Evolutionary conservation across 2,888 invertebrate species (phyloP), one percentile per base, ranked within the genome.

Genomic region (Leucoptera coffeella): DNA sequence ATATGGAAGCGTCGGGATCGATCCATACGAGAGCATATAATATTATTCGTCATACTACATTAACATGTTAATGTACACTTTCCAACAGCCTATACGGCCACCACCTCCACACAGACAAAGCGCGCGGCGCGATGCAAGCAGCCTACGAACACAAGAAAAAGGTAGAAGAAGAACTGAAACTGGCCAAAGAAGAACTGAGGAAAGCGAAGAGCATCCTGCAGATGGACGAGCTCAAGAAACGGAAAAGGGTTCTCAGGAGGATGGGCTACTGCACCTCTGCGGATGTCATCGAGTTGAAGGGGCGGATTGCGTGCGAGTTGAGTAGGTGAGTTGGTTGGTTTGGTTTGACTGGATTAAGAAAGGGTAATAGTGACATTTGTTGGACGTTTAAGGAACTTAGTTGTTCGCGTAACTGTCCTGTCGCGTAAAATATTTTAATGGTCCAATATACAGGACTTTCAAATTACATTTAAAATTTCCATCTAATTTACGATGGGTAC

Each of bases 261-360:
- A 69, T 99, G 52, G 93, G 88, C 2, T 99, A 96, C 56, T 92
- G 93, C 46, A 90, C 90, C 3, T 75, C 84, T 4, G 73, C 89
- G 2, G 99, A 97, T 58, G 95, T 97, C 10, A 97, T 99, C 35
- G 92, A 96, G 51, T 65, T 93, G 28, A 99, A 99, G 56, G 99
- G 99, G 4, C 77, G 97, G 25, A 96, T 99, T 2, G 99, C 99
- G n/a, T 99, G 99, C 57, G 99, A 99, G 65, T 73, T 99, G 19
- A 93, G 93, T 69, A 85, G 86, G 82, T 85, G 45, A 29, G 41
- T 13, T 12, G 14, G 12, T 24, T 10, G 8, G 3, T 22, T n/a
- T n/a, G n/a, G 12, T 12, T 22, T 7, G 2, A 19, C 4, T 8
- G 3, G 8, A 10, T 19, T 19, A 3, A 4, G 3, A 19, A 19